Percentiles rank a stretch among this genome's conserved stretches.
These are phyloP conservation scores for Scrobipalpa atriplicella DNA, from an alignment of 2,888 invertebrate genomes.

Conservation along the genomic window DNA sequence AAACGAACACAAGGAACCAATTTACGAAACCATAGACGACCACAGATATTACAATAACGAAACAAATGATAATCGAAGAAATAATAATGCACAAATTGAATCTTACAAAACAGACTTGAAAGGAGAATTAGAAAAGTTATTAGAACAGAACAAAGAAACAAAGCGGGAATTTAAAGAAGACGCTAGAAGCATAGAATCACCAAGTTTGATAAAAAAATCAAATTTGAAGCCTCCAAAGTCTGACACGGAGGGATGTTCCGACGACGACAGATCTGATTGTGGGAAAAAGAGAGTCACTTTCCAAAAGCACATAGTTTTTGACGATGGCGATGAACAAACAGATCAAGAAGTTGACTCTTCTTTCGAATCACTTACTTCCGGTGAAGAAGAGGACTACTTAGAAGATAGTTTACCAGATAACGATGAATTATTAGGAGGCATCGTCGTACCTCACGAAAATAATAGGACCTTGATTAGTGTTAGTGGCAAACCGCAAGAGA, in stretches of 20 bases:
- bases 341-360: slow-evolving; percentile 71
- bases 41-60: slow-evolving; percentile 29
- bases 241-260: slow-evolving; percentile 71
- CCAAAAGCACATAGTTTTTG: slow-evolving; percentile 76
- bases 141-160: slow-evolving; percentile 43
- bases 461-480: slow-evolving; percentile 67
- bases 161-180: slow-evolving; percentile 36
- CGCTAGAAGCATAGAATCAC: slow-evolving; percentile 52
- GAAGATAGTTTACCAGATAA: slow-evolving; percentile 60
- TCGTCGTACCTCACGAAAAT: slow-evolving; percentile 48
- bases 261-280: slow-evolving; percentile 72
- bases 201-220: slow-evolving; percentile 63
- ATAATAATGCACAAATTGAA: slow-evolving; percentile 43
- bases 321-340: slow-evolving; percentile 77
- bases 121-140: slow-evolving; percentile 62
- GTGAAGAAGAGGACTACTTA: slow-evolving; percentile 64
- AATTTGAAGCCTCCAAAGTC: slow-evolving; percentile 71
- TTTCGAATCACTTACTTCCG: slow-evolving; percentile 71
- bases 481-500: slow-evolving; percentile 40
- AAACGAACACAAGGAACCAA: slow-evolving; percentile 46
- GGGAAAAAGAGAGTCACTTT: slow-evolving; percentile 76
- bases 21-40: slow-evolving; percentile 61
- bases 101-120: slow-evolving; percentile 64
- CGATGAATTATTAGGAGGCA: slow-evolving; percentile 59
- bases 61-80: slow-evolving; percentile 16